Evolutionary conservation across 2,888 invertebrate species (phyloP).

Genomic region (Congeria kusceri): DNA sequence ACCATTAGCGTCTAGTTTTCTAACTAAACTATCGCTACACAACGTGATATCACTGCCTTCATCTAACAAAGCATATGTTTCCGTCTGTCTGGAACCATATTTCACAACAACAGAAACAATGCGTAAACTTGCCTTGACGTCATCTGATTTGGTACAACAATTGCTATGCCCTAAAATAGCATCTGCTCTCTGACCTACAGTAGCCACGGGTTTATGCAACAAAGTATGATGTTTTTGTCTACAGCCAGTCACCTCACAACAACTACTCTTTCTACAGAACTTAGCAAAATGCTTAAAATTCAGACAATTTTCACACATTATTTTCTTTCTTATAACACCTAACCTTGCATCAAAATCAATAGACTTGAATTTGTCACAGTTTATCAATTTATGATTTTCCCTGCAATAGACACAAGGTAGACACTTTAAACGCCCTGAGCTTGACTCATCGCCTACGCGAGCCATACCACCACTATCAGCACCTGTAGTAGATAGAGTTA

Average conservation of each 20-base stretch:
- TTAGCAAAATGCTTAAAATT: constrained; percentile 2
- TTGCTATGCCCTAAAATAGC: background rate
- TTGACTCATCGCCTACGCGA: background rate
- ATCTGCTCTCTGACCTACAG: background rate
- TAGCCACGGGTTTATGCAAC: background rate
- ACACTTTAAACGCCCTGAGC: background rate
- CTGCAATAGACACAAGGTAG: background rate
- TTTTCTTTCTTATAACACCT: background rate
- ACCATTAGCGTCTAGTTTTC: background rate
- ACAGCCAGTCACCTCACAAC: background rate
- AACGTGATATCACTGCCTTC: constrained; percentile 4
- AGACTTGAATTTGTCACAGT: background rate
- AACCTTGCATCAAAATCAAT: too few relatives aligned
- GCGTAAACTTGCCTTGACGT: constrained; percentile 4
- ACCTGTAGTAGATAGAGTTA: background rate
- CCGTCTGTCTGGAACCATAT: background rate
- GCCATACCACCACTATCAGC: background rate
- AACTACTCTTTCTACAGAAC: too few relatives aligned
- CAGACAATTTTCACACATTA: background rate
- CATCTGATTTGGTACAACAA: background rate
- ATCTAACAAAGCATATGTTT: constrained; percentile 7
- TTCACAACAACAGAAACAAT: background rate
- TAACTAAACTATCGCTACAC: background rate
- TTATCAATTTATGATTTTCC: background rate
- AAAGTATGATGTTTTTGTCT: background rate